Evolutionary conservation across 2,797 vertebrate species (phyloP).

Genomic region (Gadopsis marmoratus): DNA sequence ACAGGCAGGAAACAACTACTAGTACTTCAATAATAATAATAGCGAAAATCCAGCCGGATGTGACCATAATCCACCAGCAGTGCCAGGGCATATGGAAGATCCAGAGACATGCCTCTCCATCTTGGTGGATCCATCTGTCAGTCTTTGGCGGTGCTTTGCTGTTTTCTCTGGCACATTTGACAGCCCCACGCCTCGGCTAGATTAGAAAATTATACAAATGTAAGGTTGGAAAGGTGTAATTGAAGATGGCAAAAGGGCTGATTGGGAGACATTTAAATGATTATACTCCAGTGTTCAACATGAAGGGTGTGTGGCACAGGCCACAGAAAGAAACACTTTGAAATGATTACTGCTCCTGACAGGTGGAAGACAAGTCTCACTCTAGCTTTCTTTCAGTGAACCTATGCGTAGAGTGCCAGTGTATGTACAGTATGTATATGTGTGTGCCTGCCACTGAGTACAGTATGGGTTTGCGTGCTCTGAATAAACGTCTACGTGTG

Average conservation of each 20-base stretch:
- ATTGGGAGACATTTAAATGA: conserved; percentile 99
- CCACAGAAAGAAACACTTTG: conserved; percentile 90
- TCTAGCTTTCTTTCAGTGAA: conserved; percentile 44
- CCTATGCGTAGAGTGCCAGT: conserved; percentile 39
- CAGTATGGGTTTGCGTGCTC: neutral
- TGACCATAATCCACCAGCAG: conserved; percentile 58
- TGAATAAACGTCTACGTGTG: conserved; percentile 16
- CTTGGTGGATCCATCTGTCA: conserved; percentile 94
- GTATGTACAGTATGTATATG: conserved; percentile 3
- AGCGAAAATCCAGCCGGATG: conserved; percentile 52
- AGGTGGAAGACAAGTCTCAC: conserved; percentile 80
- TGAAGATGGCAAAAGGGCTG: conserved; percentile 97
- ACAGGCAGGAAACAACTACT: conserved; percentile 33
- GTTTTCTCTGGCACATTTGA: conserved; percentile 79
- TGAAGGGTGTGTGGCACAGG: conserved; percentile 90
- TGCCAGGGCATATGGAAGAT: conserved; percentile 64
- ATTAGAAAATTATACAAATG: conserved; percentile 99
- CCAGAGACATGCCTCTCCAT: conserved; percentile 74
- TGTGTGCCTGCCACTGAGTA: neutral
- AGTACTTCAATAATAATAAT: conserved; percentile 22
- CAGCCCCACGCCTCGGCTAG: conserved; percentile 91
- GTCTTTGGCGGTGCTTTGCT: conserved; percentile 89
- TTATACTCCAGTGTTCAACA: conserved; percentile 94
- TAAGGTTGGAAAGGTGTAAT: conserved; percentile 99
- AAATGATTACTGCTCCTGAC: conserved; percentile 92